phyloP scores from a whole-genome alignment of 2,797 vertebrate species.

The Alexandromys oeconomus region DNA sequence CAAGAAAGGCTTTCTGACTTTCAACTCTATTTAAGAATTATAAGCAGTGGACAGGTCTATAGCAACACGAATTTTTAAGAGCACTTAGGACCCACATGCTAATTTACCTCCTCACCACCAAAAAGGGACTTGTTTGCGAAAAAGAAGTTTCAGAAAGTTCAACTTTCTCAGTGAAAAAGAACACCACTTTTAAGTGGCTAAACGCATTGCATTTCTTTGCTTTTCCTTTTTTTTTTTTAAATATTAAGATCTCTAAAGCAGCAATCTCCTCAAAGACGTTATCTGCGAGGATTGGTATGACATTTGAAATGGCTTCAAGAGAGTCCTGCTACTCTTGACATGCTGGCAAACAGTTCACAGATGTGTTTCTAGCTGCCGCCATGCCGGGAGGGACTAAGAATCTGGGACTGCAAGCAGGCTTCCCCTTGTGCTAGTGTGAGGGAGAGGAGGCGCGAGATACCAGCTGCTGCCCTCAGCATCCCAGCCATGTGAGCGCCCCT shows the following conservation, averaged over 20 bases:
- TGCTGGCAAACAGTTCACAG: conserved; percentile 80
- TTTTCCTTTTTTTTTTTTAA: conserved; percentile 24
- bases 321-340: conserved; percentile 77
- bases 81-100: conserved; percentile 76
- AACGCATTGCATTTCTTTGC: conserved; percentile 61
- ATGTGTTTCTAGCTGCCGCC: conserved; percentile 47
- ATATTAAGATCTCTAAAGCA: conserved; percentile 79
- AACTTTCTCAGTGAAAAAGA: conserved; percentile 79
- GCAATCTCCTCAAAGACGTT: conserved; percentile 70
- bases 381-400: neutral
- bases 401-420: conserved; percentile 50
- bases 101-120: conserved; percentile 79
- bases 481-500: neutral
- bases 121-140: conserved; percentile 59
- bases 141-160: conserved; percentile 78
- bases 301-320: conserved; percentile 76
- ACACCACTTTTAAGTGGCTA: conserved; percentile 69
- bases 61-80: conserved; percentile 84
- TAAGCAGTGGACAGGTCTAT: conserved; percentile 82
- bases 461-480: conserved; percentile 41
- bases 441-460: neutral
- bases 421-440: neutral
- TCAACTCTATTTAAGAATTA: conserved; percentile 83
- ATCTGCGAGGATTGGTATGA: conserved; percentile 76
- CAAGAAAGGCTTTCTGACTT: conserved; percentile 81